Evolutionary conservation across 2,888 invertebrate genomes (phyloP).

Genomic region (Isoperla grammatica): DNA sequence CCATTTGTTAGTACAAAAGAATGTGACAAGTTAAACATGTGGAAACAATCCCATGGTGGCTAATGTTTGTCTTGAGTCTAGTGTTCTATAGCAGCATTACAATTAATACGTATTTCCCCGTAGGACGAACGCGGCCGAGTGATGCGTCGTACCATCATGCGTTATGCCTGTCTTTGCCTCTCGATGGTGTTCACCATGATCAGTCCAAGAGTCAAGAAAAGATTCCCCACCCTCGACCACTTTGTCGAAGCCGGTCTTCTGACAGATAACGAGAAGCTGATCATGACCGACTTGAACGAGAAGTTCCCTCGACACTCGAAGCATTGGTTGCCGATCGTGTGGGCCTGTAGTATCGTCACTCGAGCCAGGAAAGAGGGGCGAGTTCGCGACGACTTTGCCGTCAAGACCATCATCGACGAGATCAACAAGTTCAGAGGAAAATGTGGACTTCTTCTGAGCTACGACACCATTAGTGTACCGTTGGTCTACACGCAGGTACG

Average conservation of each 20-base stretch:
- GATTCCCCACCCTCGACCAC: slow-evolving; percentile 78
- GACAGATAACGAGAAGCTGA: slow-evolving; percentile 71
- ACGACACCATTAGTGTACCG: slow-evolving; percentile 74
- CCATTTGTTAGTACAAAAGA: no score
- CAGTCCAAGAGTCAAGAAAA: slow-evolving; percentile 80
- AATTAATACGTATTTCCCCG: no score
- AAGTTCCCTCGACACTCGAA: slow-evolving; percentile 82
- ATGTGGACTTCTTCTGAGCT: slow-evolving; percentile 68
- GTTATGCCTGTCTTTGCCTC: slow-evolving; percentile 78
- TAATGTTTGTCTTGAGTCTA: no score
- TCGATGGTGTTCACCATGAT: slow-evolving; percentile 84
- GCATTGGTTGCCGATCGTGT: slow-evolving; percentile 87
- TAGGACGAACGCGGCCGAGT: slow-evolving; percentile 75
- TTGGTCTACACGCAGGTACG: slow-evolving; percentile 71
- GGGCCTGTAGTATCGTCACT: slow-evolving; percentile 87
- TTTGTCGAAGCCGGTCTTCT: slow-evolving; percentile 80
- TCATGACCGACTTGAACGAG: slow-evolving; percentile 69
- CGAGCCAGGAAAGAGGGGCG: slow-evolving; percentile 84
- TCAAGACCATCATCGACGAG: slow-evolving; percentile 85
- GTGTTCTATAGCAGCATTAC: no score
- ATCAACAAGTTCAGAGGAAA: slow-evolving; percentile 77
- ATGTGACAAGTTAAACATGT: no score
- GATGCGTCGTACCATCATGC: slow-evolving; percentile 75
- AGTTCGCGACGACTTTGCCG: slow-evolving; percentile 86
- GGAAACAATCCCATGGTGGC: no score